Evolutionary conservation across 2,888 invertebrate genomes (phyloP).

Genomic region (Acrobasis suavella): DNA sequence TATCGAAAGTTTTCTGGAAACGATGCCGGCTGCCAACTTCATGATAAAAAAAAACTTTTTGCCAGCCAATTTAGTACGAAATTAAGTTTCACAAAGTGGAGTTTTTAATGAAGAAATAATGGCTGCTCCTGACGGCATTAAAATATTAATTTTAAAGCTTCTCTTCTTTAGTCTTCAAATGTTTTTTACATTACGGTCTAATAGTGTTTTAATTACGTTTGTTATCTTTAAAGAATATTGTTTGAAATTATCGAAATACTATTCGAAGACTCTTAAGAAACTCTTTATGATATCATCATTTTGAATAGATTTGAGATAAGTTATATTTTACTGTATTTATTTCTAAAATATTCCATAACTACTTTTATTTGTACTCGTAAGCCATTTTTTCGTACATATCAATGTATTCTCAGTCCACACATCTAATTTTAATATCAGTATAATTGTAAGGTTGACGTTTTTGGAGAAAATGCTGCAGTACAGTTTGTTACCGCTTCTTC

Average conservation of each 20-base stretch:
- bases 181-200: not conserved
- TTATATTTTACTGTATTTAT: too few relatives aligned
- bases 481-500: too few relatives aligned
- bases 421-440: too few relatives aligned
- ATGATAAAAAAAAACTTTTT: not conserved
- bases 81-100: constrained; percentile 10
- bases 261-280: not conserved
- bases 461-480: too few relatives aligned
- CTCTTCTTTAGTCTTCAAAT: not conserved
- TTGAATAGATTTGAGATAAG: not conserved
- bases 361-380: too few relatives aligned
- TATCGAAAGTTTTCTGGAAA: not conserved
- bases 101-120: constrained; percentile 12
- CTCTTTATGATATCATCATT: not conserved
- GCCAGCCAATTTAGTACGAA: constrained; percentile 9
- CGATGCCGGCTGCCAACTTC: not conserved
- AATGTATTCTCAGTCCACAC: too few relatives aligned
- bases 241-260: not conserved
- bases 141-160: constrained; percentile 7
- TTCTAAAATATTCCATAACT: too few relatives aligned
- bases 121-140: not conserved
- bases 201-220: not conserved
- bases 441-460: too few relatives aligned
- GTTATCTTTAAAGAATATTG: not conserved
- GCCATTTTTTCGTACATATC: too few relatives aligned